Conservation (phyloP, 2,888 invertebrate species). For the Philhelius pedissequus region DNA sequence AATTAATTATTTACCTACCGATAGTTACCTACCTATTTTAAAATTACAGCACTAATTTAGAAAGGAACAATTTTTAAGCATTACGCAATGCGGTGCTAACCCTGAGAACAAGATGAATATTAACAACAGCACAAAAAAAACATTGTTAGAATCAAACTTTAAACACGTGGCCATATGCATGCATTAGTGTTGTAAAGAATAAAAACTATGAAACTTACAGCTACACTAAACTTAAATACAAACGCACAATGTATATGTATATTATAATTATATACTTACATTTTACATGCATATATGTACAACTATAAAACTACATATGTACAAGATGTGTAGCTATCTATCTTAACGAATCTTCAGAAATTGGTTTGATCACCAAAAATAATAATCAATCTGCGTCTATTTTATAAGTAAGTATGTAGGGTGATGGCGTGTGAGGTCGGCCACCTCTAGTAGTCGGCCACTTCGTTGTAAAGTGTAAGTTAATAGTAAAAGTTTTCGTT, state of each 20-base stretch:
- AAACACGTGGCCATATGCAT: constrained; percentile 13
- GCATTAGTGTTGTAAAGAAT: constrained; percentile 39
- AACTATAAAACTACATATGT: background rate
- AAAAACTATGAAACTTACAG: constrained; percentile 18
- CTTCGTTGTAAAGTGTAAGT: no score
- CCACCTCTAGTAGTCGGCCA: no score
- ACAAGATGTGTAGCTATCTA: background rate
- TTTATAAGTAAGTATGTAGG: background rate
- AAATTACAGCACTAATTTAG: background rate
- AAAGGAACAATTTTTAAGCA: background rate
- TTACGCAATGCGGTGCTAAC: constrained; percentile 31
- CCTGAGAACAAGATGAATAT: constrained; percentile 54
- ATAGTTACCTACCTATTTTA: no score
- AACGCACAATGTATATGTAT: no score
- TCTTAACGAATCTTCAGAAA: constrained; percentile 23
- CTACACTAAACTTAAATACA: background rate
- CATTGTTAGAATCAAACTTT: constrained; percentile 17
- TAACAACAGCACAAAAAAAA: constrained; percentile 18
- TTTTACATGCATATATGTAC: background rate
- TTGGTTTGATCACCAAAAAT: constrained; percentile 47
- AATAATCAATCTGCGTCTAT: constrained; percentile 42
- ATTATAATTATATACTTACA: background rate
- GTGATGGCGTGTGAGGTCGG: no score
- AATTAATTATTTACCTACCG: background rate
- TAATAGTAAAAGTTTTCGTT: no score